Base-by-base conservation (phyloP, 2,113 vertebrate genomes). In the Menura novaehollandiae region DNA sequence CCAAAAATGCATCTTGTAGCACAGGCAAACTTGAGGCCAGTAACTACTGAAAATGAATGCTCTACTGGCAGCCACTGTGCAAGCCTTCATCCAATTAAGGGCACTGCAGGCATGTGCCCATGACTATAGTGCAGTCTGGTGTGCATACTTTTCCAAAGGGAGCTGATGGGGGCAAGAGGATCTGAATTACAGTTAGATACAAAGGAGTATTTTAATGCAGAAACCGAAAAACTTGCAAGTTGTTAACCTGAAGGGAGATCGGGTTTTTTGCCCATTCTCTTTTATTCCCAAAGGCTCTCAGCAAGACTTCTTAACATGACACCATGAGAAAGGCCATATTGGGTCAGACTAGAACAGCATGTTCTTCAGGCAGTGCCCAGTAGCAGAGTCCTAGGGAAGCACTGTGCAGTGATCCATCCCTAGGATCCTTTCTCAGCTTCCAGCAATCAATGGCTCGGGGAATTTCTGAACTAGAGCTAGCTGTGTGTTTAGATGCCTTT, bases 381-480 rank as follows among this genome's bases (percentile, higher is more conserved):
- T 1, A 75, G 67, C 49, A 80, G 72, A 53, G 5, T 88, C 27
- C 46, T 56, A 44, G 91, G 64, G 59, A 90, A 91, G 59, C 91
- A 22, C 68, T 55, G 60, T 75, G 64, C 51, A 43, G 39, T 71
- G 47, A 74, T 80, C 72, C 4, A 5, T 86, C 43, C 51, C 35
- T 33, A 43, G 76, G 46, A 85, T 71, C 60, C 64, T 92, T 87
- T 87, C 83, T 88, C n/a, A 64, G 30, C 76, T 84, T 91, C 84
- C 60, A 89, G 77, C 80, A 87, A 56, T 78, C 91, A 92, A 3
- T 3, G 1, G 35, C 67, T 91, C 2, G 1, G 37, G 39, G 64
- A 91, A 47, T 81, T 73, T 84, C 59, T 94, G 63, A 84, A 77
- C 55, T 71, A 69, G 63, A 91, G 43, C 39, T 94, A 51, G 87